phyloP scores from a whole-genome alignment of 2,888 invertebrate species.

The Lepidonotus clava region DNA sequence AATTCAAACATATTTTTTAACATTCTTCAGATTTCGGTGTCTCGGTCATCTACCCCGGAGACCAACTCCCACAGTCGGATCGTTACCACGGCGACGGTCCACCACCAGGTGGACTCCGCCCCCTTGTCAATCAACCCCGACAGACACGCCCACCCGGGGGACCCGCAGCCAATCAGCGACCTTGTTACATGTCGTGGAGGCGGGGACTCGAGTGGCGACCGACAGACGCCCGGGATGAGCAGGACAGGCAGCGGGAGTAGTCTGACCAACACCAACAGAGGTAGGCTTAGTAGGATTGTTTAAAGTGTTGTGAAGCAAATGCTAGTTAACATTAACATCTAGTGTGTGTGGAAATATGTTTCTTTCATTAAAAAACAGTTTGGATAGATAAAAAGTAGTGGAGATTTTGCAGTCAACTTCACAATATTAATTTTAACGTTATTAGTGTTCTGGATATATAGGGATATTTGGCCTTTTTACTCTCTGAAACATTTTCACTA shows the following conservation, averaged over 20 bases:
- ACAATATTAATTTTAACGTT: too few relatives aligned
- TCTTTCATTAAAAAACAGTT: too few relatives aligned
- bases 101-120: not conserved
- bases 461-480: too few relatives aligned
- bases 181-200: conserved; percentile 57
- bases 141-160: not conserved
- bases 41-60: not conserved
- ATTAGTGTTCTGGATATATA: too few relatives aligned
- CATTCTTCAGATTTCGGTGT: not conserved
- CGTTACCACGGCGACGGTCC: not conserved
- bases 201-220: conserved; percentile 38
- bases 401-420: too few relatives aligned
- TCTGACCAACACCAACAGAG: not conserved
- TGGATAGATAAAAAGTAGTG: too few relatives aligned
- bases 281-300: too few relatives aligned
- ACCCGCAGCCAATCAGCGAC: not conserved
- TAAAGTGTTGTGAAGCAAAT: too few relatives aligned
- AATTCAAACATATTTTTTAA: too few relatives aligned
- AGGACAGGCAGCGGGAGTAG: not conserved
- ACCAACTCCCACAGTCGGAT: not conserved
- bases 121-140: not conserved
- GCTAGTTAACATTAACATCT: too few relatives aligned
- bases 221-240: not conserved
- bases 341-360: too few relatives aligned
- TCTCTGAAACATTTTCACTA: too few relatives aligned